Base-by-base conservation (phyloP, 1,140 invertebrate genomes). In the Megathymus violae region DNA sequence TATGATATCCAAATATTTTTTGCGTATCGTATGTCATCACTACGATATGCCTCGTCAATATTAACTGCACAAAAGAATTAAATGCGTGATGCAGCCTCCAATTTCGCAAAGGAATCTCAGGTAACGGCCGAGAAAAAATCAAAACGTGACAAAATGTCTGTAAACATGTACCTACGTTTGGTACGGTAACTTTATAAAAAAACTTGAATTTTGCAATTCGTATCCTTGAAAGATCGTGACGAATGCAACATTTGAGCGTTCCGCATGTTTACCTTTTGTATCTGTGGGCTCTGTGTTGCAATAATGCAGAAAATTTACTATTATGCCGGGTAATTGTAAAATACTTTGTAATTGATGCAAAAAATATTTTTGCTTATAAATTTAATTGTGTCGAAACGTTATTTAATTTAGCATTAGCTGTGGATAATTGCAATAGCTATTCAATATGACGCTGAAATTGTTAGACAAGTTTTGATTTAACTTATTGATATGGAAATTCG, bases 111-210 rank as follows among this genome's bases (percentile, higher is more conserved):
- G 71, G 65, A 67, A 72, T 66, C 78, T 76, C 85, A 86, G 87
- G 85, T 88, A 86, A 80, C 74, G 63, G 31, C 58, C n/a, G 47
- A 52, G 79, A 88, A 85, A 89, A 83, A 79, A 31, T 31, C 4
- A 56, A 85, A 82, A 89, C 87, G 87, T 89, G 87, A 89, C 85
- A 89, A 82, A 89, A 89, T 88, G 85, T 86, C 80, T 76, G 83
- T 88, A 88, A 88, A 88, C 87, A 89, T 79, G 83, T 89, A 88
- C 85, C 85, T 88, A 80, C 72, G 59, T 64, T 62, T 59, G 52
- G 34, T 62, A 61, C 61, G 52, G 34, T 61, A 61, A 63, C 31
- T 36, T 54, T 43, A 69, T 62, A 74, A 76, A 71, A 74, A 78
- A 74, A 58, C 50, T 38, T 69, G 71, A 74, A 82, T 75, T 79